These are phyloP conservation scores for Marasmarcha lunaedactyla DNA, from an alignment of 2,888 invertebrate genomes.

Conservation along the genomic window DNA sequence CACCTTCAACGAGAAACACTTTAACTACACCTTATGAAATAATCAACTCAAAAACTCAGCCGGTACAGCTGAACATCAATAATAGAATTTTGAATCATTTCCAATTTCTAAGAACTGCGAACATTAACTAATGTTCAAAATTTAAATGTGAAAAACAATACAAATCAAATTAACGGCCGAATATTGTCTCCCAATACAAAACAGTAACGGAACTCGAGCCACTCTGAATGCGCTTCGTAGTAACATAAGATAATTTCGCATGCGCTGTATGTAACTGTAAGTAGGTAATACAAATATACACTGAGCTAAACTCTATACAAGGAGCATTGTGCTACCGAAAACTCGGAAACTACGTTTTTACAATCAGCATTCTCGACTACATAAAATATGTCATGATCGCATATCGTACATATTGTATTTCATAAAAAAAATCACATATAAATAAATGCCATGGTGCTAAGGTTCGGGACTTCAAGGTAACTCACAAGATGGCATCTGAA, in stretches of 20 bases:
- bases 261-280: conserved; percentile 36
- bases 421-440: conserved; percentile 59
- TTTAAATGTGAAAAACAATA: conserved; percentile 18
- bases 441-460: conserved; percentile 67
- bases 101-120: conserved; percentile 24
- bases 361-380: conserved; percentile 50
- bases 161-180: conserved; percentile 27
- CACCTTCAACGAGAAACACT: conserved; percentile 19
- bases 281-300: conserved; percentile 50
- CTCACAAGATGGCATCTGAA: conserved; percentile 65
- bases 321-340: conserved; percentile 33
- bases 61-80: conserved; percentile 26
- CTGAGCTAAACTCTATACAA: conserved; percentile 45
- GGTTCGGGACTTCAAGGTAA: conserved; percentile 63
- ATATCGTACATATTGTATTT: conserved; percentile 55
- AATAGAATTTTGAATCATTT: conserved; percentile 41
- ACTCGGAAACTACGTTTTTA: conserved; percentile 44
- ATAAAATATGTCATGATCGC: conserved; percentile 59
- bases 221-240: conserved; percentile 54
- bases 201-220: conserved; percentile 65
- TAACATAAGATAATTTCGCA: conserved; percentile 40
- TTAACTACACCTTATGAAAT: conserved; percentile 48
- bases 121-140: conserved; percentile 15
- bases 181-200: conserved; percentile 46
- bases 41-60: conserved; percentile 40